Evolutionary conservation across 2,888 invertebrate genomes (phyloP).

Genomic region (Apamea monoglypha): DNA sequence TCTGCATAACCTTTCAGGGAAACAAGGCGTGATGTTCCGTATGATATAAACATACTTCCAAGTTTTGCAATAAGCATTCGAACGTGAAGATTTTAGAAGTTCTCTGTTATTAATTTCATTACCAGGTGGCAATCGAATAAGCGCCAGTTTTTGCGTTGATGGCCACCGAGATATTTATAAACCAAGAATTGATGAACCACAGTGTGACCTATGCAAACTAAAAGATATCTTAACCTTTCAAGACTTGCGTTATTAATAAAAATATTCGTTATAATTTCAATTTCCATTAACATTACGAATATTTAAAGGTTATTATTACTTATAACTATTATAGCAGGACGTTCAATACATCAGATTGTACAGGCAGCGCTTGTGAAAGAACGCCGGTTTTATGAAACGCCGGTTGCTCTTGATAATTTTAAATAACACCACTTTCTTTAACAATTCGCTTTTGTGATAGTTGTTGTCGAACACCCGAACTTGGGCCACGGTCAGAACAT

Average conservation of each 20-base stretch:
- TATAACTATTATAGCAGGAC: not conserved
- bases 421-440: constrained; percentile 51
- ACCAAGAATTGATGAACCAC: not conserved
- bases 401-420: constrained; percentile 44
- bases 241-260: constrained; percentile 3
- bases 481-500: constrained; percentile 32
- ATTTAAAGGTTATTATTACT: constrained; percentile 1
- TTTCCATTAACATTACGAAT: not conserved
- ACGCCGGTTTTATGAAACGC: constrained; percentile 9
- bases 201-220: not conserved
- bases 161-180: not conserved
- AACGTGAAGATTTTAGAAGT: not conserved
- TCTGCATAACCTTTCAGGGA: not conserved
- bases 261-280: not conserved
- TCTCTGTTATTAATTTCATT: not conserved
- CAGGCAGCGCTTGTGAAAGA: constrained; percentile 19
- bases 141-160: not conserved
- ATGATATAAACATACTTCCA: too few relatives aligned
- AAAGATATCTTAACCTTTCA: not conserved
- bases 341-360: constrained; percentile 21
- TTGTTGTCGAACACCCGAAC: constrained; percentile 19
- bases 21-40: not conserved
- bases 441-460: constrained; percentile 36
- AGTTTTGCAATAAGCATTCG: too few relatives aligned
- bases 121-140: not conserved